phyloP scores from a whole-genome alignment of 2,888 invertebrate species.

The Prenolepis imparis region DNA sequence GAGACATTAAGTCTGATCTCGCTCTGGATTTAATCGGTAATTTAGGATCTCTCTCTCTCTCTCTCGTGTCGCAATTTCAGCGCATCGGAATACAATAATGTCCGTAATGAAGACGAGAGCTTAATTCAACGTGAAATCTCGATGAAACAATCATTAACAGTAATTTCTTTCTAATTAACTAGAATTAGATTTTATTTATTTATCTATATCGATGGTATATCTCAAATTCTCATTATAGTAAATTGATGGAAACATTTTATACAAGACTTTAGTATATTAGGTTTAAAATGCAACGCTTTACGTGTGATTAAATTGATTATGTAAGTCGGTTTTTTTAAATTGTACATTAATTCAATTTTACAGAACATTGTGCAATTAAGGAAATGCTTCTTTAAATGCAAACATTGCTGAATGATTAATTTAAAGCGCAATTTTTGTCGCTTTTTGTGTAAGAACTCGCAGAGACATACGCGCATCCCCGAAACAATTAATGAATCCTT shows the following conservation, averaged over 20 bases:
- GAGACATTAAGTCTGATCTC: slow-evolving; percentile 36
- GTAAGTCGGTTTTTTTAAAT: not conserved
- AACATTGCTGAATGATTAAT: not conserved
- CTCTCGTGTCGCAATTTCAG: slow-evolving; percentile 23
- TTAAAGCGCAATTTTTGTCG: not conserved
- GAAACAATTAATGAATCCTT: slow-evolving; percentile 73
- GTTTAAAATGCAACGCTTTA: not conserved
- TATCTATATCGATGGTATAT: not conserved
- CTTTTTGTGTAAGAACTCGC: not conserved
- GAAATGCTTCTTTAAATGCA: slow-evolving; percentile 11
- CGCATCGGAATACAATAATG: not conserved
- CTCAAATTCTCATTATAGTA: not conserved
- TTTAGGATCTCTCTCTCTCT: slow-evolving; percentile 19
- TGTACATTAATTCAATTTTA: too few species aligned
- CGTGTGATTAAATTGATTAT: not conserved
- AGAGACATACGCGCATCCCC: slow-evolving; percentile 18
- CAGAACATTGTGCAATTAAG: not conserved
- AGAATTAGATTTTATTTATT: not conserved
- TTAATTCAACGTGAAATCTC: slow-evolving; percentile 26
- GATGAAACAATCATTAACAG: not conserved
- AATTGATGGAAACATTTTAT: not conserved
- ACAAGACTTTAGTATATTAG: slow-evolving; percentile 1
- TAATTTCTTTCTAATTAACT: slow-evolving; percentile 6
- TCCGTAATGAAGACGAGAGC: not conserved
- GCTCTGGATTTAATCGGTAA: slow-evolving; percentile 46